These are phyloP conservation scores for Protobothrops mucrosquamatus DNA, from an alignment of 2,113 vertebrate genomes.

Conservation along the genomic window DNA sequence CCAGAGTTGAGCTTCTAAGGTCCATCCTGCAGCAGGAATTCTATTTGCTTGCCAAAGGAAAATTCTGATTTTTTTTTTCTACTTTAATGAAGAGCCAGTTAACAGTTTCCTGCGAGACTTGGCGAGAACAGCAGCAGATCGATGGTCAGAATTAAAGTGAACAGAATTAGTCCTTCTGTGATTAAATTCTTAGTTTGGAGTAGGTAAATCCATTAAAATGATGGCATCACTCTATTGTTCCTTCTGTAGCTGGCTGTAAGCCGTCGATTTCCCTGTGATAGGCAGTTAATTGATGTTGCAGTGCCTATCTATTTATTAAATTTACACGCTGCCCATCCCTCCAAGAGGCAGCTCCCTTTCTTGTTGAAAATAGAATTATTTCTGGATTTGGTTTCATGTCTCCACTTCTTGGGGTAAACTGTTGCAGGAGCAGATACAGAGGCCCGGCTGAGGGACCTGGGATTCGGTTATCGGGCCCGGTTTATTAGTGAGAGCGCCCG, in stretches of 20 bases:
- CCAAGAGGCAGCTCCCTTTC: background rate
- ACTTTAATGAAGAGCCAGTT: background rate
- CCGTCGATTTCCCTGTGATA: background rate
- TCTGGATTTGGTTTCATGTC: background rate
- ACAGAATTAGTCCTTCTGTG: background rate
- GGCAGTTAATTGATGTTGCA: background rate
- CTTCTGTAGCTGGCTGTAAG: background rate
- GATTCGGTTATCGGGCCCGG: constrained; percentile 91
- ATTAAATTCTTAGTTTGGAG: background rate
- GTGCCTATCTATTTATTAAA: background rate
- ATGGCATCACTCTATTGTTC: background rate
- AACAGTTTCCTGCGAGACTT: background rate
- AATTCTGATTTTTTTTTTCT: background rate
- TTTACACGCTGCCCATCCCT: background rate
- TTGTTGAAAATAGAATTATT: background rate
- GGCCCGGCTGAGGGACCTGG: constrained; percentile 77
- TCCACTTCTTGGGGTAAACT: background rate
- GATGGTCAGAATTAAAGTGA: background rate
- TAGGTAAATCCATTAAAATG: background rate
- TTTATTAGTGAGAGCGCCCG: constrained; percentile 82
- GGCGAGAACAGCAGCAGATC: background rate
- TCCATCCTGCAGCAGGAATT: background rate
- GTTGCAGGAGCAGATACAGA: constrained; percentile 76
- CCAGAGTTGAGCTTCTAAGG: background rate
- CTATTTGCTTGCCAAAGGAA: background rate